Conservation (phyloP, 1,140 invertebrate genomes). For the Prorops nasuta region DNA sequence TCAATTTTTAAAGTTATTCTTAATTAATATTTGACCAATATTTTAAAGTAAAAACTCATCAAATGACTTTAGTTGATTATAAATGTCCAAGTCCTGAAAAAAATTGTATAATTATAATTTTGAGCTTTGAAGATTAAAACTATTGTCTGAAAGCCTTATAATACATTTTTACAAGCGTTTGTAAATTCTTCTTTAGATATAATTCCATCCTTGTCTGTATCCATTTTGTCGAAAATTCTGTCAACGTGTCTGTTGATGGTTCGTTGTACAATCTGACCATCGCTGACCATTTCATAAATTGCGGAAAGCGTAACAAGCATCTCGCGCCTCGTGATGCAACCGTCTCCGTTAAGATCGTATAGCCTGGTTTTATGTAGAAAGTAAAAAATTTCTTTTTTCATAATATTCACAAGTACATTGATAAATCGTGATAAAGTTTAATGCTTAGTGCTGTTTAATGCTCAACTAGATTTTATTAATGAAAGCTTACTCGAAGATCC, state of each 20-base stretch:
- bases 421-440: too few relatives aligned
- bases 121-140: too few relatives aligned
- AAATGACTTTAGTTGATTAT: slow-evolving; percentile 34
- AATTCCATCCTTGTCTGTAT: slow-evolving; percentile 40
- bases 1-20: too few relatives aligned
- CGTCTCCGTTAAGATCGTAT: slow-evolving; percentile 46
- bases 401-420: not conserved
- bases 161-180: slow-evolving; percentile 42
- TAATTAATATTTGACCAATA: too few relatives aligned
- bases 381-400: not conserved
- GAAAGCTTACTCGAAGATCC: slow-evolving; percentile 46
- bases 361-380: too few relatives aligned
- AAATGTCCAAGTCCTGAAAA: slow-evolving; percentile 32
- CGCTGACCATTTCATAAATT: slow-evolving; percentile 44
- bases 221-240: slow-evolving; percentile 44
- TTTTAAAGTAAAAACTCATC: slow-evolving; percentile 22
- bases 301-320: slow-evolving; percentile 40
- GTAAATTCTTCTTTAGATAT: slow-evolving; percentile 45
- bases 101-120: not conserved
- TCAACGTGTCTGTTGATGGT: slow-evolving; percentile 39
- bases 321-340: slow-evolving; percentile 42
- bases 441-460: too few relatives aligned
- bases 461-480: too few relatives aligned
- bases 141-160: too few relatives aligned
- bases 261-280: slow-evolving; percentile 23